A percentile compares a stretch with the other conserved stretches of the same genome.
Conservation (phyloP, 1,140 invertebrate genomes). For the Euwallacea similis region DNA sequence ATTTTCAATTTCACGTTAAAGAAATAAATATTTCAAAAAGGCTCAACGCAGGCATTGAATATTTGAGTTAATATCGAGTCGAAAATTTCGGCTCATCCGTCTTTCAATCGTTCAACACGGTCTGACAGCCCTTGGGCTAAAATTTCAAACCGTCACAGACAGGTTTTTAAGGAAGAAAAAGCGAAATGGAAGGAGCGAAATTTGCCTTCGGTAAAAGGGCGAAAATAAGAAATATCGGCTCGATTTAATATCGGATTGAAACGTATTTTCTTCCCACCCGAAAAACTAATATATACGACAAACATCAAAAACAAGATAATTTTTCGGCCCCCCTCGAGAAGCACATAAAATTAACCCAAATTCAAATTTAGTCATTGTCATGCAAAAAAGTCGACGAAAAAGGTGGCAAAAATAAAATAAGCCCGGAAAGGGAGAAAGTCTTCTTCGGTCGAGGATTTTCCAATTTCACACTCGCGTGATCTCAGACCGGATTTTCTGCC, state of each 20-base stretch:
- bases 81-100: slow-evolving; percentile 29
- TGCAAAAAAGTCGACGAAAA: slow-evolving; percentile 31
- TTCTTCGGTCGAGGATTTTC: slow-evolving; percentile 27
- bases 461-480: slow-evolving; percentile 30
- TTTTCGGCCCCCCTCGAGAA: slow-evolving; percentile 8
- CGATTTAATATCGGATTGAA: slow-evolving; percentile 6
- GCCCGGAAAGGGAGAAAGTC: slow-evolving; percentile 28
- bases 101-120: slow-evolving; percentile 29
- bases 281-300: background rate
- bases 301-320: background rate
- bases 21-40: no score
- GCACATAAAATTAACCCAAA: slow-evolving; percentile 31
- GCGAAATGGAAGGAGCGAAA: slow-evolving; percentile 14
- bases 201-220: slow-evolving; percentile 3
- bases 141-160: slow-evolving; percentile 30
- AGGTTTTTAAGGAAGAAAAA: slow-evolving; percentile 15
- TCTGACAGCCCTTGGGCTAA: slow-evolving; percentile 30
- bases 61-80: slow-evolving; percentile 25
- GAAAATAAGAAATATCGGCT: slow-evolving; percentile 12
- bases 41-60: slow-evolving; percentile 9
- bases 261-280: background rate
- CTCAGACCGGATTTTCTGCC: no score
- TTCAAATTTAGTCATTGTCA: slow-evolving; percentile 36
- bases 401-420: slow-evolving; percentile 35
- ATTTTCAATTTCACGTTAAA: no score